phyloP scores from a whole-genome alignment of 2,797 vertebrate genomes.

The Rousettus madagascariensis region DNA sequence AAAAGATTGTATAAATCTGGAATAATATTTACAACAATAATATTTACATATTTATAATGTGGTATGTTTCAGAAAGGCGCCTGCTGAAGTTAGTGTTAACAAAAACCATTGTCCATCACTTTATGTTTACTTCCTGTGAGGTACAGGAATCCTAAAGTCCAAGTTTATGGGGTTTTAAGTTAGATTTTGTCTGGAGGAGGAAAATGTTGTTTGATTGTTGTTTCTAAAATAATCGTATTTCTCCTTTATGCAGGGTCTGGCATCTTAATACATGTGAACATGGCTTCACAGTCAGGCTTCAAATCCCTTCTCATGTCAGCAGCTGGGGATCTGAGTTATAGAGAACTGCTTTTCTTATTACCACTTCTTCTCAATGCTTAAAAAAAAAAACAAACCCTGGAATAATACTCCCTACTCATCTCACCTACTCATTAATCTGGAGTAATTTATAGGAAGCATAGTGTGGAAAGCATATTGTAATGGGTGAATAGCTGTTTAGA shows the following conservation, averaged over 20 bases:
- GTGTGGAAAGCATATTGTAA: slow-evolving; percentile 61
- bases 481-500: slow-evolving; percentile 54
- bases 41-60: not conserved
- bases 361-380: slow-evolving; percentile 52
- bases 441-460: slow-evolving; percentile 69
- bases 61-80: not conserved
- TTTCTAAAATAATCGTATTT: slow-evolving; percentile 38
- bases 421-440: slow-evolving; percentile 67
- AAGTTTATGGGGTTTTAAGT: not conserved
- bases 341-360: slow-evolving; percentile 58
- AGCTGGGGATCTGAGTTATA: slow-evolving; percentile 44
- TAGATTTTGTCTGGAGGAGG: not conserved
- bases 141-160: not conserved
- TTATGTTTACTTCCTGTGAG: not conserved
- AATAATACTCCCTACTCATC: slow-evolving; percentile 48
- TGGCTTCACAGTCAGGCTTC: slow-evolving; percentile 53
- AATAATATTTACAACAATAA: not conserved
- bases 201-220: not conserved
- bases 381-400: not conserved
- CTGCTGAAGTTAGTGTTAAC: not conserved
- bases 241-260: not conserved
- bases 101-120: not conserved
- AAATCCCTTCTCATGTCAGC: slow-evolving; percentile 50
- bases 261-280: slow-evolving; percentile 65
- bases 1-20: not conserved